Evolutionary conservation across 1,140 invertebrate genomes (phyloP), one percentile per base, ranked within the genome.

Genomic region (Drosophila sulfurigaster): DNA sequence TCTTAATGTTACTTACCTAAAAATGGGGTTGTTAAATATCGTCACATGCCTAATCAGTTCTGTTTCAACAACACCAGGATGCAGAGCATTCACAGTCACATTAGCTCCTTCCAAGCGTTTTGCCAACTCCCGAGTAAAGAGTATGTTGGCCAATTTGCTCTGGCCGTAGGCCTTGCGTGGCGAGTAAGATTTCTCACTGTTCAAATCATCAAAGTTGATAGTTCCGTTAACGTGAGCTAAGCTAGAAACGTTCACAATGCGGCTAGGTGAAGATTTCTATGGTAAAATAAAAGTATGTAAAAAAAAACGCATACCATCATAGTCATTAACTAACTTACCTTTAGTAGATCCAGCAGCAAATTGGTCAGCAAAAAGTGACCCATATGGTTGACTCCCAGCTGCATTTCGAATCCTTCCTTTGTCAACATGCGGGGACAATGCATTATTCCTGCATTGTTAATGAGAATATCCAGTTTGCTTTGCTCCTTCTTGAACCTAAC

Each of bases 361-460:
- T 97, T 96, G 1, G 98, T 98, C 1, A 98, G 93, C 7, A 98
- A 93, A 93, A 99, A 99, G 91, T 98, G 98, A 5, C 98, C 91
- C 79, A 92, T 81, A 45, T 98, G 96, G 94, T 99, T 99, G 1
- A 97, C 96, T 13, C 97, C 97, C n/a, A 98, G 93, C 75, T 98
- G 97, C 85, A 95, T 95, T 93, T 99, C 98, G 82, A 98, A 96
- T 8, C 97, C 97, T 91, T 99, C 97, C 77, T 95, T 94, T 0
- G 97, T 98, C 54, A 95, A 81, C 60, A 88, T 81, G 11, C 94
- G 94, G 1, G 96, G 95, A 62, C 96, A 95, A 82, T 95, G 94
- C 96, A 97, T 97, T 5, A 97, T 95, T 1, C 96, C 97, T 7
- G 97, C 98, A 94, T 99, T 99, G 92, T 99, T 98, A 56, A 99